A percentile compares a stretch with the other conserved stretches of the same genome.
phyloP scores from a whole-genome alignment of 2,888 invertebrate species.

The Sinhomidia bicolor region DNA sequence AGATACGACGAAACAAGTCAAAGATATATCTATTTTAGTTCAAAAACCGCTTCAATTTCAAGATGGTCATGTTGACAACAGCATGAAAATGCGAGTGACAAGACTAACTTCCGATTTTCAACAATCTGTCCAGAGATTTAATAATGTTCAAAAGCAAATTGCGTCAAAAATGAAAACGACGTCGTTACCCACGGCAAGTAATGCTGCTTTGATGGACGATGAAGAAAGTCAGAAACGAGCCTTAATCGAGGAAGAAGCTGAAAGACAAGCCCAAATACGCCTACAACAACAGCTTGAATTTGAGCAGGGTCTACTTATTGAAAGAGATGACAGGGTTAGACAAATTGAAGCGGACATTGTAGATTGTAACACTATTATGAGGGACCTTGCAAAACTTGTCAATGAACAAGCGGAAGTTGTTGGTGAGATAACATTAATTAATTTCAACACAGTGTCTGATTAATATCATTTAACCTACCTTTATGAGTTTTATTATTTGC shows the following conservation, averaged over 20 bases:
- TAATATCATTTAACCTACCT: too few relatives aligned
- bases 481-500: too few relatives aligned
- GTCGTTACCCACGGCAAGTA: slow-evolving; percentile 61
- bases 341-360: slow-evolving; percentile 91
- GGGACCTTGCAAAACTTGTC: slow-evolving; percentile 88
- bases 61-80: slow-evolving; percentile 73
- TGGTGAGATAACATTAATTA: slow-evolving; percentile 84
- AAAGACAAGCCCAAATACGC: slow-evolving; percentile 80
- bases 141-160: slow-evolving; percentile 89
- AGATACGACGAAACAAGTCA: slow-evolving; percentile 88
- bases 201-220: slow-evolving; percentile 78
- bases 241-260: slow-evolving; percentile 81
- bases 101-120: slow-evolving; percentile 91
- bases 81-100: slow-evolving; percentile 89
- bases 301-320: slow-evolving; percentile 90
- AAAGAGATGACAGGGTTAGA: slow-evolving; percentile 90
- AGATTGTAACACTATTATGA: slow-evolving; percentile 92
- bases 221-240: slow-evolving; percentile 82
- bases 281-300: slow-evolving; percentile 86
- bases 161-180: slow-evolving; percentile 79
- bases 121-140: slow-evolving; percentile 89
- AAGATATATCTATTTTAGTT: slow-evolving; percentile 87
- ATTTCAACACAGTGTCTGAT: slow-evolving; percentile 45
- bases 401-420: slow-evolving; percentile 88
- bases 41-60: slow-evolving; percentile 89